Evolutionary conservation across 2,888 invertebrate genomes (phyloP).

Genomic region (Dryadula phaetusa): DNA sequence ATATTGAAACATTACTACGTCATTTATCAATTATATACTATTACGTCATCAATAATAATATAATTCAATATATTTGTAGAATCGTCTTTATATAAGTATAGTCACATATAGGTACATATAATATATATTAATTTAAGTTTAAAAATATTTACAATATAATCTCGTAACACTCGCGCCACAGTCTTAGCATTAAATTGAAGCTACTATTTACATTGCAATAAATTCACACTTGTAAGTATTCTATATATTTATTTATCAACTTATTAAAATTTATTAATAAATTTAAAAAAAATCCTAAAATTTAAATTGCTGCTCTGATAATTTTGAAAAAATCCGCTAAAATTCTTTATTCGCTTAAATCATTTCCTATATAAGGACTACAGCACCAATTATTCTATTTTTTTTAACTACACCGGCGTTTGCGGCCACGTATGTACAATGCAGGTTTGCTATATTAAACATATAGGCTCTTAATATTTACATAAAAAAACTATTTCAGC

Average conservation of each 20-base stretch:
- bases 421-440: conserved; percentile 40
- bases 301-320: background rate
- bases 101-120: background rate
- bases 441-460: conserved; percentile 35
- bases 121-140: background rate
- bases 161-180: background rate
- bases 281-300: background rate
- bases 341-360: background rate
- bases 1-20: too few species aligned
- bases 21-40: too few species aligned
- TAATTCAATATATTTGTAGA: background rate
- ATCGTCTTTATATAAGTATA: background rate
- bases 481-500: background rate
- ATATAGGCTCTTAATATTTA: conserved; percentile 8
- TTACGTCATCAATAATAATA: background rate
- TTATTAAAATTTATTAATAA: background rate
- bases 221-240: background rate
- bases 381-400: conserved; percentile 43
- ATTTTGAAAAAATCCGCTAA: conserved; percentile 1
- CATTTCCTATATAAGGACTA: conserved; percentile 29
- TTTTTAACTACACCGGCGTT: conserved; percentile 26
- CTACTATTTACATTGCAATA: conserved; percentile 29
- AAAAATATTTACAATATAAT: conserved; percentile 15
- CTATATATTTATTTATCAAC: background rate
- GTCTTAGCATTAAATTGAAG: conserved; percentile 27